Conservation (phyloP, 2,888 invertebrate species). For the Trimorus sp. region DNA sequence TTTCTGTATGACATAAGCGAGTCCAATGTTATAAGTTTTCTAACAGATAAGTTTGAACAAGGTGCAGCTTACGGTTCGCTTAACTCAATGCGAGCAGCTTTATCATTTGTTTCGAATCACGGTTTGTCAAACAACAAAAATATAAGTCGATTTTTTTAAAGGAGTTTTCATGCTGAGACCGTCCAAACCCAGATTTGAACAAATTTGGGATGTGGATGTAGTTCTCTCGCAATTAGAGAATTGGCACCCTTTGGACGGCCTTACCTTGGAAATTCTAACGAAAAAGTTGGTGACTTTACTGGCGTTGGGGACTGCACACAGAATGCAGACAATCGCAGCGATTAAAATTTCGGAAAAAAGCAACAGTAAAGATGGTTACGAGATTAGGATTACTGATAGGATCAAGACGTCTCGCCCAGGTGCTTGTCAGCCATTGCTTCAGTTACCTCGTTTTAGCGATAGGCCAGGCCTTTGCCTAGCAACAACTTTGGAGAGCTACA, state of each 20-base stretch:
- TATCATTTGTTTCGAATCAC: constrained; percentile 36
- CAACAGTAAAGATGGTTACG: neutral
- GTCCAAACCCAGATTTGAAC: constrained; percentile 22
- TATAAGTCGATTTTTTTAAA: constrained; percentile 26
- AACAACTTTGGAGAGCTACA: constrained; percentile 10
- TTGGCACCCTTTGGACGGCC: constrained; percentile 14
- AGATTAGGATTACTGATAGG: constrained; percentile 19
- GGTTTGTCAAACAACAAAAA: neutral
- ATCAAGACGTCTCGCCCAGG: constrained; percentile 32
- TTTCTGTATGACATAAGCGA: constrained; percentile 5
- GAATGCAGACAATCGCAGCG: constrained; percentile 21
- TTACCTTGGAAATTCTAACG: constrained; percentile 6
- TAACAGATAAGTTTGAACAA: constrained; percentile 15
- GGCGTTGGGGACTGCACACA: constrained; percentile 26
- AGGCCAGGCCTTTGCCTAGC: constrained; percentile 42
- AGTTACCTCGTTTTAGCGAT: constrained; percentile 7
- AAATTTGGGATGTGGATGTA: constrained; percentile 29
- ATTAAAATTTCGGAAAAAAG: constrained; percentile 22
- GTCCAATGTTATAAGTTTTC: constrained; percentile 4
- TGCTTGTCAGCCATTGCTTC: constrained; percentile 7
- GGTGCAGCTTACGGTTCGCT: constrained; percentile 33
- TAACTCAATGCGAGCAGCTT: constrained; percentile 54
- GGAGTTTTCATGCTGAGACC: constrained; percentile 25
- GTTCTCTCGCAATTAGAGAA: constrained; percentile 22
- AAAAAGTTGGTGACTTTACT: constrained; percentile 17